Evolutionary conservation across 2,797 vertebrate species (phyloP).

Genomic region (Sebastes kiyomatsui): DNA sequence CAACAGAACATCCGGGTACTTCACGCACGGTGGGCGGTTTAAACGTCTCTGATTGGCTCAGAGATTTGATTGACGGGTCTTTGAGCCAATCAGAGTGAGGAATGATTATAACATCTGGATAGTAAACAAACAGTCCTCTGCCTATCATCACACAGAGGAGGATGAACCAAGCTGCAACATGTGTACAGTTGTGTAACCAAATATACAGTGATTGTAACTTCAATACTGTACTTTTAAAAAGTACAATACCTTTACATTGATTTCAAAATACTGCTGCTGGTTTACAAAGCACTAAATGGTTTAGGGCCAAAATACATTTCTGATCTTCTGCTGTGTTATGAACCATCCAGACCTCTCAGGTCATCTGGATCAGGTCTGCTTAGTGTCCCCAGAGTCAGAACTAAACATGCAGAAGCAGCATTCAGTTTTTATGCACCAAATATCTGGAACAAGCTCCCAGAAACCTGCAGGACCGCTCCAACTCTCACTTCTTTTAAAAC

Average conservation of each 20-base stretch:
- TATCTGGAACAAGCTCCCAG: too few relatives aligned
- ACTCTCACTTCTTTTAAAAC: too few relatives aligned
- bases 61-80: not conserved
- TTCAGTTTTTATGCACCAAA: too few relatives aligned
- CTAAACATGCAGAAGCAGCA: too few relatives aligned
- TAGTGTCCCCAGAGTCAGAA: too few relatives aligned
- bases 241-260: not conserved
- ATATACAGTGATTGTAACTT: not conserved
- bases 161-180: not conserved
- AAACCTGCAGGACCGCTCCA: too few relatives aligned
- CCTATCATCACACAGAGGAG: not conserved
- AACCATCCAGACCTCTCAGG: too few relatives aligned
- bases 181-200: slow-evolving; percentile 28
- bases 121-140: slow-evolving; percentile 71
- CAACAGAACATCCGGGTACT: slow-evolving; percentile 62
- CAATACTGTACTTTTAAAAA: not conserved
- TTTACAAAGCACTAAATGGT: too few relatives aligned
- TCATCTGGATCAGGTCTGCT: too few relatives aligned
- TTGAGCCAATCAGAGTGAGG: slow-evolving; percentile 41
- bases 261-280: too few relatives aligned
- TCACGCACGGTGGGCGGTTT: accelerated
- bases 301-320: too few relatives aligned
- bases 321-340: too few relatives aligned
- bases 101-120: not conserved
- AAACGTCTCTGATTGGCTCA: slow-evolving; percentile 45